Conservation (phyloP, 2,113 vertebrate species). For the Cacatua alba region DNA sequence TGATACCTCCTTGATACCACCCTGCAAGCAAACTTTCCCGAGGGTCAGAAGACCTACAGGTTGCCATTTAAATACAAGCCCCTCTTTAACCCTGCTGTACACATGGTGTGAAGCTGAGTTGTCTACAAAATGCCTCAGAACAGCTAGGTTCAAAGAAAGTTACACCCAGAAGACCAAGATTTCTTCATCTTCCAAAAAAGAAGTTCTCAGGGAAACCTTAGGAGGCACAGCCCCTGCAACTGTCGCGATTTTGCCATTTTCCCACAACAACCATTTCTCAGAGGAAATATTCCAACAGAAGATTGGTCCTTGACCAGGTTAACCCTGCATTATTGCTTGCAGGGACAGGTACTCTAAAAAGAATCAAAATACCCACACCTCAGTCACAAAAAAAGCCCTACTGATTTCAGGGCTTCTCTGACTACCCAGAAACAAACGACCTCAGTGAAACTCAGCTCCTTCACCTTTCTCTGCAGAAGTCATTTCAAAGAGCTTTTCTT, state of each 20-base stretch:
- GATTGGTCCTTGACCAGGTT: neutral
- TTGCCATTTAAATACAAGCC: neutral
- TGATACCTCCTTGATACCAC: neutral
- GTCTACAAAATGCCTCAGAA: neutral
- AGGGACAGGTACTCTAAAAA: neutral
- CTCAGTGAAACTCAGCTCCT: neutral
- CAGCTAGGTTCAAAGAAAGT: neutral
- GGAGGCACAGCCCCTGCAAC: neutral
- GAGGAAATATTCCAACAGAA: neutral
- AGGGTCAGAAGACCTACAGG: neutral
- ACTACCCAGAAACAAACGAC: neutral
- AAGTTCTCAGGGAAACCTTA: neutral
- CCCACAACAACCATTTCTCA: neutral
- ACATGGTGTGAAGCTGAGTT: neutral
- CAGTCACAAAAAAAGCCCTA: neutral
- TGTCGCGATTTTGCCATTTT: neutral
- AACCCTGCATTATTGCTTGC: neutral
- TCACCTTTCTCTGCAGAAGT: neutral
- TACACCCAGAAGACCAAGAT: neutral
- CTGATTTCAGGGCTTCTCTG: neutral
- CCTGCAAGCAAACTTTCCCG: neutral
- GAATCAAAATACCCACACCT: neutral
- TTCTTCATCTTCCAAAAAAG: neutral
- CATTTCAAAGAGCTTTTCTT: neutral
- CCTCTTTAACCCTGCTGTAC: neutral